phyloP scores from a whole-genome alignment of 1,140 invertebrate species.

The Philopotamus ludificatus region DNA sequence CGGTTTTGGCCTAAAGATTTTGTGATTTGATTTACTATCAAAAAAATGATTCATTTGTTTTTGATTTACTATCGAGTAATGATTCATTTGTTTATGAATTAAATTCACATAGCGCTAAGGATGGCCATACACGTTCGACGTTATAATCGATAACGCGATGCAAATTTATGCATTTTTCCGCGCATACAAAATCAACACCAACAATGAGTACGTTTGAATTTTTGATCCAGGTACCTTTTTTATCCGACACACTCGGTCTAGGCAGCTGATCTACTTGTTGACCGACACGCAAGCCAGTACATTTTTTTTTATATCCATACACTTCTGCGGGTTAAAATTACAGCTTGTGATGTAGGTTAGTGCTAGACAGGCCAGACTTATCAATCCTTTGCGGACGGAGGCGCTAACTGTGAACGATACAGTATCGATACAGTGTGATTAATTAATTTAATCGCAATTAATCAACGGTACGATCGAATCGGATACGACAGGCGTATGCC shows the following conservation, averaged over 20 bases:
- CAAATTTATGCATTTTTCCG: too few species aligned
- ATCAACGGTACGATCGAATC: not conserved
- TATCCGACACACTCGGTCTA: constrained; percentile 5
- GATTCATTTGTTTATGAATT: too few species aligned
- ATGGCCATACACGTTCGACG: too few species aligned
- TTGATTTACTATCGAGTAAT: too few species aligned
- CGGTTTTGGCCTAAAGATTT: too few species aligned
- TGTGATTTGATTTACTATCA: too few species aligned
- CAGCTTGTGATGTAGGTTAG: constrained; percentile 1
- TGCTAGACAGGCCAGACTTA: not conserved
- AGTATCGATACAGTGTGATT: not conserved
- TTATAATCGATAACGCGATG: too few species aligned
- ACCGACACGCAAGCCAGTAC: constrained; percentile 13
- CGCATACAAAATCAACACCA: constrained; percentile 30
- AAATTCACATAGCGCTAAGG: too few species aligned
- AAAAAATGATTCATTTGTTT: too few species aligned
- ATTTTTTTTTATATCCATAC: constrained; percentile 2
- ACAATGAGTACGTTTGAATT: constrained; percentile 13
- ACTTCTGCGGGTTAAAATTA: not conserved
- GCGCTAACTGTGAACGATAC: not conserved
- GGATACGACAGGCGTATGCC: not conserved
- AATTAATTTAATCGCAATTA: not conserved
- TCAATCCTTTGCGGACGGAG: too few species aligned
- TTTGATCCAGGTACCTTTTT: constrained; percentile 15
- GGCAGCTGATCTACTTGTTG: constrained; percentile 16